These are phyloP conservation scores for Cairina moschata DNA, from an alignment of 2,113 vertebrate species.

Conservation along the genomic window DNA sequence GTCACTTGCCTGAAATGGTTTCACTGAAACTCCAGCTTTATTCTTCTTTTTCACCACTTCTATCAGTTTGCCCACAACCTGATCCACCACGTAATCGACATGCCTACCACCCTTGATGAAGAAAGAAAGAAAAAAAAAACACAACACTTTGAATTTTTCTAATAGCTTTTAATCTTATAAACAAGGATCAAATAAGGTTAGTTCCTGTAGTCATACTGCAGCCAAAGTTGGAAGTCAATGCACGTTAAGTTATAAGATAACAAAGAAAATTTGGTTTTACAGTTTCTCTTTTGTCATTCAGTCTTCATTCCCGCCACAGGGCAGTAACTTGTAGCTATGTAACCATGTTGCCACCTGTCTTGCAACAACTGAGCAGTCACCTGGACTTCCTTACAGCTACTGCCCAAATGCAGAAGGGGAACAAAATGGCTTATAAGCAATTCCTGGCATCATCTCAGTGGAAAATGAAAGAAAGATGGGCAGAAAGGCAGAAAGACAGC, in stretches of 20 bases:
- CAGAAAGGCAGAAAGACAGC: too few relatives aligned
- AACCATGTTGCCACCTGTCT: neutral
- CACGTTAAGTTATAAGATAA: neutral
- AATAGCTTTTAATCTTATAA: neutral
- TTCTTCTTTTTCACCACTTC: conserved; percentile 99
- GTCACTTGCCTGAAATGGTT: conserved; percentile 95
- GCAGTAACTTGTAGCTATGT: neutral
- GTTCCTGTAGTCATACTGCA: neutral
- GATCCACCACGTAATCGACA: conserved; percentile 96
- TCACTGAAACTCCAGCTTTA: conserved; percentile 97
- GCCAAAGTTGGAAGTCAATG: neutral
- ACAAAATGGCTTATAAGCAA: neutral
- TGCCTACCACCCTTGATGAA: conserved; percentile 91
- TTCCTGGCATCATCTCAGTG: neutral
- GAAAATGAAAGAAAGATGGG: too few relatives aligned
- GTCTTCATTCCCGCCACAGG: neutral
- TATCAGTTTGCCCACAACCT: conserved; percentile 96
- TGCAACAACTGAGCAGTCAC: neutral
- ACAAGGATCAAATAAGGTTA: neutral
- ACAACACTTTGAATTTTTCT: neutral
- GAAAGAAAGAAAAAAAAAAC: neutral
- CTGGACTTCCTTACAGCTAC: neutral
- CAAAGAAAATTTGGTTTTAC: neutral
- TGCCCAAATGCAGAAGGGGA: neutral
- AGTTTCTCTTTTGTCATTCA: neutral